A percentile compares a stretch with the other conserved stretches of the same genome.
These are phyloP conservation scores for Xiphophorus hellerii DNA, from an alignment of 2,113 vertebrate genomes.

Conservation along the genomic window DNA sequence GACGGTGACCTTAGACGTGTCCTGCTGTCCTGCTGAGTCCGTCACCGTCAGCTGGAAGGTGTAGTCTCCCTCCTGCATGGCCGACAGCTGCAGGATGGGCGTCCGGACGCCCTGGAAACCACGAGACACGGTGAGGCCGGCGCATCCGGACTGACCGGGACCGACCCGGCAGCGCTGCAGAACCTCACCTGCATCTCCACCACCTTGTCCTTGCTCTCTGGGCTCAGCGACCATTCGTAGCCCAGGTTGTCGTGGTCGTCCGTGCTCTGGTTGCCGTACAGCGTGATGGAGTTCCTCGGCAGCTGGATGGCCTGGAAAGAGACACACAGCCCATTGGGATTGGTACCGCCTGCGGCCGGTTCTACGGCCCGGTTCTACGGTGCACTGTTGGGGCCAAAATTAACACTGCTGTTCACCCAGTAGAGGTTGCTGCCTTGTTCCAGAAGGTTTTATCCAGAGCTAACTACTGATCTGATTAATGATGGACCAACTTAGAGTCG, in stretches of 20 bases:
- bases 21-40: slow-evolving; percentile 92
- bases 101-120: slow-evolving; percentile 89
- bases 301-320: slow-evolving; percentile 87
- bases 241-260: slow-evolving; percentile 93
- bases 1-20: slow-evolving; percentile 92
- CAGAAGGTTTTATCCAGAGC: too few species aligned
- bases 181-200: slow-evolving; percentile 95
- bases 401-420: too few species aligned
- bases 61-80: slow-evolving; percentile 97
- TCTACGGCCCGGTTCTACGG: too few species aligned
- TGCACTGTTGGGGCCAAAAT: too few species aligned
- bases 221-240: slow-evolving; percentile 97
- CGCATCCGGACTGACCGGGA: neutral
- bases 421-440: too few species aligned
- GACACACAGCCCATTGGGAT: neutral
- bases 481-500: too few species aligned
- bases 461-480: too few species aligned
- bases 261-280: slow-evolving; percentile 93
- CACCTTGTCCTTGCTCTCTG: slow-evolving; percentile 95
- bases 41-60: slow-evolving; percentile 97
- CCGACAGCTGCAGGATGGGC: slow-evolving; percentile 90
- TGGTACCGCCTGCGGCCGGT: neutral
- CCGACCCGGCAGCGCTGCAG: accelerated
- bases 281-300: slow-evolving; percentile 91
- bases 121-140: neutral